Evolutionary conservation across 2,797 vertebrate genomes (phyloP), one percentile per base, ranked within the genome.

Genomic region (Chelon labrosus): DNA sequence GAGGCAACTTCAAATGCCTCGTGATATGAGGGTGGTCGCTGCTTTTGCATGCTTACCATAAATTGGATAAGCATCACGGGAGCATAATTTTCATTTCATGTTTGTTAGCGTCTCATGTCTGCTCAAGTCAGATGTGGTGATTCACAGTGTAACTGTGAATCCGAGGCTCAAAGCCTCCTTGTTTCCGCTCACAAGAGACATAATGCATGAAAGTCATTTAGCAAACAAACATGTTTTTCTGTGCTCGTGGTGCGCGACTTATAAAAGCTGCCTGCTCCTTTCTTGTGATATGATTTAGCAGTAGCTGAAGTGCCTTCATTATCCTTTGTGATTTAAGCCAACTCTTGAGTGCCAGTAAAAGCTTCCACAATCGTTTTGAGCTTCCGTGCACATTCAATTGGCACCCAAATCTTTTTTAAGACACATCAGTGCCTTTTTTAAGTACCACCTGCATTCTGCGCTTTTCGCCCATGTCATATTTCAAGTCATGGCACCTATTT

Each of bases 61-160:
- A 67, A 46, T 41, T 2, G 19, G 13, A 17, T 46, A 13, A 50
- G 10, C 25, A 52, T 58, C 42, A 75, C 51, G 64, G 16, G 59
- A 55, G 39, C 39, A 53, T 60, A 70, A 5, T 80, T 68, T 73
- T 57, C 10, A 35, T 27, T 73, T 60, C 35, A 77, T 71, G 64
- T 62, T 54, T 44, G 57, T 73, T 70, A 73, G 42, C 25, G 31
- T 25, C 19, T 52, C 31, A 42, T 64, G 55, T 39, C 58, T 67
- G 47, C 58, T 63, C 17, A 67, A 50, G 31, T 41, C 20, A 13
- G 20, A 56, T 57, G n/a, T 27, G 7, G 8, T 3, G 0, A 49
- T 47, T 61, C 37, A 49, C 13, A 51, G 12, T 52, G 35, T 46
- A 60, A 31, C 22, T 74, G 20, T 50, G 38, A 63, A 69, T 12